Evolutionary conservation across 2,888 invertebrate genomes (phyloP).

Genomic region (Coelopa pilipes): DNA sequence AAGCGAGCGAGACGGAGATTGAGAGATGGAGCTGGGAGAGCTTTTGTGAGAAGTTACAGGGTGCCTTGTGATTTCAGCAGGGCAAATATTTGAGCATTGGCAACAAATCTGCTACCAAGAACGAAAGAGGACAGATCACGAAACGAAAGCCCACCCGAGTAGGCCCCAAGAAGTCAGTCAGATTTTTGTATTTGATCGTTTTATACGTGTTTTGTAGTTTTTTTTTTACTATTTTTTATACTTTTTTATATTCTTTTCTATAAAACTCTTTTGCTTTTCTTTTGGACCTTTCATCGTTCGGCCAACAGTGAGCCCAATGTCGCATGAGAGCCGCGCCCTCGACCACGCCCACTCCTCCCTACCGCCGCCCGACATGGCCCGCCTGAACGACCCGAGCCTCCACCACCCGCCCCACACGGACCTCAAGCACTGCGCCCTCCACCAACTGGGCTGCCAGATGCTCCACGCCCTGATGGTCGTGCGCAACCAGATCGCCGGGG

Average conservation of each 20-base stretch:
- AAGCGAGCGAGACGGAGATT: no score
- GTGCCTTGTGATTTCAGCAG: no score
- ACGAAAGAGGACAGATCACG: no score
- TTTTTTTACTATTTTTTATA: conserved; percentile 6
- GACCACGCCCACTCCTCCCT: no score
- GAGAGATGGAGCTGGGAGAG: no score
- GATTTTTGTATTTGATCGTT: conserved; percentile 30
- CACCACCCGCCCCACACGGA: background rate
- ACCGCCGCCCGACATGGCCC: background rate
- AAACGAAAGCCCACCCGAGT: no score
- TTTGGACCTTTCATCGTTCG: conserved; percentile 12
- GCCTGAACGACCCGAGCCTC: background rate
- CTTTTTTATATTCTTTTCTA: conserved; percentile 20
- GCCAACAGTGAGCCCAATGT: background rate
- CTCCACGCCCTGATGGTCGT: background rate
- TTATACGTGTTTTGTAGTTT: conserved; percentile 23
- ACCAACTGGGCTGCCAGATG: conserved; percentile 11
- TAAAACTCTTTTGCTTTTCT: background rate
- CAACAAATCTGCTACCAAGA: no score
- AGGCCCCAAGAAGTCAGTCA: conserved; percentile 10
- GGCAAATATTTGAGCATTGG: no score
- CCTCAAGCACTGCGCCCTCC: conserved; percentile 13
- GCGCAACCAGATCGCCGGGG: background rate
- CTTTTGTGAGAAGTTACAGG: no score
- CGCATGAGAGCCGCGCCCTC: background rate